Evolutionary conservation across 1,140 invertebrate genomes (phyloP).

Genomic region (Pissodes strobi): DNA sequence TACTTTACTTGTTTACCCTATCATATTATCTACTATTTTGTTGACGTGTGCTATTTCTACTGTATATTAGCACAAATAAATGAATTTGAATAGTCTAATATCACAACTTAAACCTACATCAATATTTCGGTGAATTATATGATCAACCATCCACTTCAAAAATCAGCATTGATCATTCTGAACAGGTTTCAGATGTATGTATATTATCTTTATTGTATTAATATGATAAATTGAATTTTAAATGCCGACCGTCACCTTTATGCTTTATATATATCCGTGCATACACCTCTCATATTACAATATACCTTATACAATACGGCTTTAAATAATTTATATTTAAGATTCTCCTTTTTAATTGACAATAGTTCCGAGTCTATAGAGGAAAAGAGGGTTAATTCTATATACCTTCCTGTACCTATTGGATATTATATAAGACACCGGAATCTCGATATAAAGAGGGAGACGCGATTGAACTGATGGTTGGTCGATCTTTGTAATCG

Average conservation of each 20-base stretch:
- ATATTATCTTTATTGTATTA: slow-evolving; percentile 11
- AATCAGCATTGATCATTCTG: slow-evolving; percentile 4
- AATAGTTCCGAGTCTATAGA: slow-evolving; percentile 11
- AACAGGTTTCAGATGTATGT: not conserved
- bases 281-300: slow-evolving; percentile 7
- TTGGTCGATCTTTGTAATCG: no score
- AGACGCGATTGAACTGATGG: not conserved
- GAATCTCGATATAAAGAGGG: not conserved
- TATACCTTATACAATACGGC: not conserved
- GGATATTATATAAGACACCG: slow-evolving; percentile 4
- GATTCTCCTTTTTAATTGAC: slow-evolving; percentile 20
- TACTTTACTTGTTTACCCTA: no score
- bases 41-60: no score
- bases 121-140: no score
- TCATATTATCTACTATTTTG: no score
- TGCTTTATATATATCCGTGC: slow-evolving; percentile 2
- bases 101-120: no score
- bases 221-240: slow-evolving; percentile 26
- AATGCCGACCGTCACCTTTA: slow-evolving; percentile 16
- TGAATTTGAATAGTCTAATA: no score
- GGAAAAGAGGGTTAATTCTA: slow-evolving; percentile 9
- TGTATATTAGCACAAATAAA: no score
- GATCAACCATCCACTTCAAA: not conserved
- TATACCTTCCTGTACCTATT: slow-evolving; percentile 5
- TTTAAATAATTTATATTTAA: slow-evolving; percentile 21